Percentiles rank a stretch among this genome's conserved stretches.
phyloP scores from a whole-genome alignment of 2,113 vertebrate species.

The Psittacara wagleri region DNA sequence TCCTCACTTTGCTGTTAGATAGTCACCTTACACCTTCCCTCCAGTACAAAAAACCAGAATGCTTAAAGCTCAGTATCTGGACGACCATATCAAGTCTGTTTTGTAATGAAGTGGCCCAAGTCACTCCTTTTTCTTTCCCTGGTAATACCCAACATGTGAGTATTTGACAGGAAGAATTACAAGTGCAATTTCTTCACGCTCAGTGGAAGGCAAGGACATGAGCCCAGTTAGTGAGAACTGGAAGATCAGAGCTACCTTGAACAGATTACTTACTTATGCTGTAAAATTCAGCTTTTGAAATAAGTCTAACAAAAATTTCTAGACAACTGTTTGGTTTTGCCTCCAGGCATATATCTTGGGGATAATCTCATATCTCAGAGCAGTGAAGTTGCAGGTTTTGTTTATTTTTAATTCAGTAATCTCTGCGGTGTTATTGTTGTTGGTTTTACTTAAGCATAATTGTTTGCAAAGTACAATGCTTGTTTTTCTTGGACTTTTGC shows the following conservation, averaged over 20 bases:
- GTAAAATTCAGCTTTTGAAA: neutral
- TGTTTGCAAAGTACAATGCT: neutral
- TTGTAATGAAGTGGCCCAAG: neutral
- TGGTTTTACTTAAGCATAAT: conserved; percentile 12
- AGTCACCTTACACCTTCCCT: neutral
- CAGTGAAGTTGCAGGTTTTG: neutral
- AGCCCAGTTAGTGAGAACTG: conserved; percentile 19
- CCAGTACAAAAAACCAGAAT: neutral
- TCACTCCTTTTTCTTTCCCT: neutral
- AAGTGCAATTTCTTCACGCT: neutral
- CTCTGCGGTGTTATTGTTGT: neutral
- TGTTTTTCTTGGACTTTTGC: conserved; percentile 28
- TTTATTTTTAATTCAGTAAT: conserved; percentile 26
- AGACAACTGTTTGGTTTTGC: neutral
- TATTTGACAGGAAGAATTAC: neutral
- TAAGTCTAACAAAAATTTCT: neutral
- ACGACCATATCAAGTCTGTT: neutral
- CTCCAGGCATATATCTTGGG: conserved; percentile 17
- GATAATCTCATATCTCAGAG: conserved; percentile 27
- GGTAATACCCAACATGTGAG: neutral
- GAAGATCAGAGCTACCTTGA: neutral
- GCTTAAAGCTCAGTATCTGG: neutral
- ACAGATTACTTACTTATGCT: neutral
- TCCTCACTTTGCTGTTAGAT: neutral
- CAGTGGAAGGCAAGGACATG: neutral